phyloP scores from a whole-genome alignment of 2,888 invertebrate genomes.

The Protophormia terraenovae region DNA sequence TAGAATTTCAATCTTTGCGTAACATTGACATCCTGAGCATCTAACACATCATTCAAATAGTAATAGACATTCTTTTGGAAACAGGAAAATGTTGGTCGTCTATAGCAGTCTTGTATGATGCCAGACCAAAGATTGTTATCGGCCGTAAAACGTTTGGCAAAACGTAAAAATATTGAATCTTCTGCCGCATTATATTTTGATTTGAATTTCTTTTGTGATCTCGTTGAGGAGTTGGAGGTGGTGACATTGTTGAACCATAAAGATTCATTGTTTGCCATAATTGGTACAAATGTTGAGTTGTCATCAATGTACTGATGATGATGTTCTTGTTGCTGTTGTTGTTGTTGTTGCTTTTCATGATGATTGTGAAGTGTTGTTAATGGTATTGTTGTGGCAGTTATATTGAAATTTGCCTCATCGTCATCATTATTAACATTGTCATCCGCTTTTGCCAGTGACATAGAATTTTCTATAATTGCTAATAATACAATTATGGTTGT shows the following conservation, averaged over 20 bases:
- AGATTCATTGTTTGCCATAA: slow-evolving; percentile 44
- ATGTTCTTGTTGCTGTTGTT: slow-evolving; percentile 27
- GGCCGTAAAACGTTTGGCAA: slow-evolving; percentile 78
- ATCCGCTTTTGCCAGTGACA: slow-evolving; percentile 63
- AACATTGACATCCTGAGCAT: slow-evolving; percentile 85
- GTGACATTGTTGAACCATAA: slow-evolving; percentile 27
- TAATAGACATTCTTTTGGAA: slow-evolving; percentile 89
- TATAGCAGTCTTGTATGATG: slow-evolving; percentile 87
- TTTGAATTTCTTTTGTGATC: slow-evolving; percentile 51
- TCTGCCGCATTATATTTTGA: slow-evolving; percentile 44
- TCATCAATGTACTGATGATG: slow-evolving; percentile 44
- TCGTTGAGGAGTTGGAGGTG: neutral
- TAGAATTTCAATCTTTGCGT: slow-evolving; percentile 85
- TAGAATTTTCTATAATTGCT: slow-evolving; percentile 49
- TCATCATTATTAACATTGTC: slow-evolving; percentile 20
- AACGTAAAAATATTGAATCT: slow-evolving; percentile 75
- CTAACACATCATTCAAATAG: slow-evolving; percentile 87
- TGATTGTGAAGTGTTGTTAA: slow-evolving; percentile 44
- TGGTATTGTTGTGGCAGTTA: slow-evolving; percentile 45
- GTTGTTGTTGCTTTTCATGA: slow-evolving; percentile 32
- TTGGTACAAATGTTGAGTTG: slow-evolving; percentile 57
- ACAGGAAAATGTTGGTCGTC: slow-evolving; percentile 86
- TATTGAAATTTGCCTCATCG: slow-evolving; percentile 41
- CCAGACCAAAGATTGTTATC: slow-evolving; percentile 89
- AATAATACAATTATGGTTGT: slow-evolving; percentile 46